Evolutionary conservation across 2,113 vertebrate genomes (phyloP).

Genomic region (Oreocharis arfaki): DNA sequence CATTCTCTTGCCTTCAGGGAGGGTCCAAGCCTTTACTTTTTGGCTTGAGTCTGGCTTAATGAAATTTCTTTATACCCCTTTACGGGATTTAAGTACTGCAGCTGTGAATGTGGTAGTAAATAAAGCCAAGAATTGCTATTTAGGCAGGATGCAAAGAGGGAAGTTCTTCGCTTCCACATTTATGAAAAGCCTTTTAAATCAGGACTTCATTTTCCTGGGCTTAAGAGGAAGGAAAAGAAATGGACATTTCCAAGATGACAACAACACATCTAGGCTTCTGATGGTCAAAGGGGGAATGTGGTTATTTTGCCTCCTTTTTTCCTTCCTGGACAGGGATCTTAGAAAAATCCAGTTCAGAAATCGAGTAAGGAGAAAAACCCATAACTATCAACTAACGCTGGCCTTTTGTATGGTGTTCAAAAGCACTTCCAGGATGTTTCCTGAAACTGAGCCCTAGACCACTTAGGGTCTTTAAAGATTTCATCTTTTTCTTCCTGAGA

Average conservation of each 20-base stretch:
- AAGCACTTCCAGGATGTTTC: not conserved
- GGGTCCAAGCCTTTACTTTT: not conserved
- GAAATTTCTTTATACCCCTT: not conserved
- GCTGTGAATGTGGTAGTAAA: not conserved
- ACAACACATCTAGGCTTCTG: not conserved
- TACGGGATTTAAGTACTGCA: not conserved
- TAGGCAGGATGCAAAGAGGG: not conserved
- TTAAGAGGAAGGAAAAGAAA: not conserved
- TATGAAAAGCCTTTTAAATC: not conserved
- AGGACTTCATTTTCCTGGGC: not conserved
- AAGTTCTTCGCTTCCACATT: not conserved
- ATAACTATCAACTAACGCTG: not conserved
- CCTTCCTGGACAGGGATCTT: not conserved
- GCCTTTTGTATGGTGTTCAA: not conserved
- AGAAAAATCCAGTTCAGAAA: not conserved
- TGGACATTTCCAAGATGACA: not conserved
- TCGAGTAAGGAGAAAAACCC: not conserved
- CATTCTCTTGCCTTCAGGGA: not conserved
- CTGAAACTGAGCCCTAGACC: not conserved
- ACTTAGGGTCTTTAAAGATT: not conserved
- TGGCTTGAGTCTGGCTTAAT: not conserved
- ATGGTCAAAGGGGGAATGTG: not conserved
- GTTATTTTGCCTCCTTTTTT: not conserved
- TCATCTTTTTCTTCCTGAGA: not conserved
- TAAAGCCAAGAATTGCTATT: not conserved